Evolutionary conservation across 2,797 vertebrate species (phyloP), one percentile per base, ranked within the genome.

Genomic region (Lacerta viridis): DNA sequence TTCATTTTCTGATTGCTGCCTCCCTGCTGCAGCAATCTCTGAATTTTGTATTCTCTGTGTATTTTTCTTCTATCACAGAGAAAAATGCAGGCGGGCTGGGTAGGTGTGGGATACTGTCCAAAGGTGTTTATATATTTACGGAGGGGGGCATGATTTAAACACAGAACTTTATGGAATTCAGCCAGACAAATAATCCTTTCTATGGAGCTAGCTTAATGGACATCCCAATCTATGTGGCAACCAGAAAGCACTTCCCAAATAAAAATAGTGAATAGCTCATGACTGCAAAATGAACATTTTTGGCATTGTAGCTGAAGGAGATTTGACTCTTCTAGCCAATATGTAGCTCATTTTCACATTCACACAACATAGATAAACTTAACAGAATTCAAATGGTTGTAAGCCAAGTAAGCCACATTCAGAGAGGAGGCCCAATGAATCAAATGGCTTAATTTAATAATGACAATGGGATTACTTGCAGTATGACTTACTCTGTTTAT

Each of bases 1-100:
- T 71, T 39, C 66, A 72, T 72, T 87, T 85, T 77, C 74, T 87
- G 17, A 59, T 71, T 50, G 68, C 71, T 83, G 68, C 68, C 29
- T n/a, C 43, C 27, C 33, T 71, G 82, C 66, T 71, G 10, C 68
- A 69, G 71, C 20, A 80, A 87, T 87, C 66, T 33, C 36, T 71
- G 25, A 61, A 75, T 84, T 84, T 69, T 69, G 64, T 43, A 55
- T 55, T 79, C 25, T 50, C 10, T 39, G 2, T 72, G 36, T 41
- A 72, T 39, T 72, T 9, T n/a, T 69, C 33, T 55, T 39, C 66
- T 13, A 13, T 68, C 20, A 68, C 7, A 17, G 74, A 80, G 68
- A 25, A 55, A 71, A 72, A 71, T 36, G 80, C 9, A 20, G 69
- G 6, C 33, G 76, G 15, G 29, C 17, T 72, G 33, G 33, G 23